Conservation (phyloP, 2,797 vertebrate genomes). For the Aplochiton taeniatus region DNA sequence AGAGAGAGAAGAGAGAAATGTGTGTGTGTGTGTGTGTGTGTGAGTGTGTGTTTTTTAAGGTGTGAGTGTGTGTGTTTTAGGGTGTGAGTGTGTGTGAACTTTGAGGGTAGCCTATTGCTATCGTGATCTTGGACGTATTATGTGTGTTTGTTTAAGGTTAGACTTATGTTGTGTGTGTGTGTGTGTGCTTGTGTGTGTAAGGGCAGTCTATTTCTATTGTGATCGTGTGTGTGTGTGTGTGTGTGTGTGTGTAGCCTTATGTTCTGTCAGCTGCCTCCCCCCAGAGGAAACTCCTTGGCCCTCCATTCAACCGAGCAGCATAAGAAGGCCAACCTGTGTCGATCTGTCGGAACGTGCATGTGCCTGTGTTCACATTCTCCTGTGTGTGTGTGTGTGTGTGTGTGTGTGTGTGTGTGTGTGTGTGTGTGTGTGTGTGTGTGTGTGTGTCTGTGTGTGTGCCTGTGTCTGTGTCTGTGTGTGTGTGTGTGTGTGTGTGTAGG, state of each 20-base stretch:
- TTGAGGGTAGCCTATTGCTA: no score
- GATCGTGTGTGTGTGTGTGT: background rate
- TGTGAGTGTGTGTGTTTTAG: no score
- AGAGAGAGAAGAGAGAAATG: no score
- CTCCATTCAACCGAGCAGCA: background rate
- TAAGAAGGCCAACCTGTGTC: background rate
- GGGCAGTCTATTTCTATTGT: background rate
- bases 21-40: no score
- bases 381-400: constrained; percentile 1
- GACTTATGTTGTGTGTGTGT: background rate
- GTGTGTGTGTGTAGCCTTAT: background rate
- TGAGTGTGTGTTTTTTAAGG: no score
- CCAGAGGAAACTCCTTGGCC: background rate
- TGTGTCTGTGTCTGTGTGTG: constrained; percentile 1
- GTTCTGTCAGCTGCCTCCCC: background rate
- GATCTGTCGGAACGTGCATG: background rate
- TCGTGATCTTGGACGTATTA: background rate
- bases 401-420: constrained; percentile 5
- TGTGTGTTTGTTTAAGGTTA: no score
- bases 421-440: constrained; percentile 10
- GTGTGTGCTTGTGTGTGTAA: constrained; percentile 6
- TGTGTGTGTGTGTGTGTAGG: background rate
- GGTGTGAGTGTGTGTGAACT: no score
- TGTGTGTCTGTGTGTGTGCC: constrained; percentile 4
- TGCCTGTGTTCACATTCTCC: background rate